Evolutionary conservation across 2,113 vertebrate species (phyloP).

Genomic region (Catharus minimus): DNA sequence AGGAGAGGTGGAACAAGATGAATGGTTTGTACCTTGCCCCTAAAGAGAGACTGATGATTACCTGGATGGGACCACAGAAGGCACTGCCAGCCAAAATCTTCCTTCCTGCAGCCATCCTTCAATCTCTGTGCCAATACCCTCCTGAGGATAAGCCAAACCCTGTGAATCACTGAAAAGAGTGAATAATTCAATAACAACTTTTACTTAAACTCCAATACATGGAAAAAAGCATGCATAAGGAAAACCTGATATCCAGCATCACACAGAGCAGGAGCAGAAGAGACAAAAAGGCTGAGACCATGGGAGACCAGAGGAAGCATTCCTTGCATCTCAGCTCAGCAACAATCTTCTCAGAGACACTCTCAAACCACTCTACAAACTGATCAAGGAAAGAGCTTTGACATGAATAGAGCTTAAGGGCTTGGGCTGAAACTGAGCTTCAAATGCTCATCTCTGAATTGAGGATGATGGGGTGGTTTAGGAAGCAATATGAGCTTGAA

Average conservation of each 20-base stretch:
- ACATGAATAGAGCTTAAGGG: not conserved
- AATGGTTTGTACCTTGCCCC: not conserved
- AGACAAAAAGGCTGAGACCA: not conserved
- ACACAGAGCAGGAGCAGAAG: not conserved
- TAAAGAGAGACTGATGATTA: not conserved
- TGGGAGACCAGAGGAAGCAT: not conserved
- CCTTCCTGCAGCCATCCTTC: not conserved
- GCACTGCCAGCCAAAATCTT: not conserved
- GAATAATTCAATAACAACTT: not conserved
- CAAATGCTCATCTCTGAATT: not conserved
- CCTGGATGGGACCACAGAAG: not conserved
- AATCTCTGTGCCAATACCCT: not conserved
- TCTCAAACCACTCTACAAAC: not conserved
- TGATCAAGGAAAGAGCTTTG: not conserved
- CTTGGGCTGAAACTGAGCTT: not conserved
- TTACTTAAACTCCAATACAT: not conserved
- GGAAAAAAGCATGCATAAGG: not conserved
- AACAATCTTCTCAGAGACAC: not conserved
- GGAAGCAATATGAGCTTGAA: not conserved
- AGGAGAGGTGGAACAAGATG: not conserved
- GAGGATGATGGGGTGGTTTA: not conserved
- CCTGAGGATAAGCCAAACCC: not conserved
- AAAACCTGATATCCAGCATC: not conserved
- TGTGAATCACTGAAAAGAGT: not conserved
- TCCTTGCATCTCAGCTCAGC: not conserved